Conservation (phyloP, 2,797 vertebrate species). For the Amblyopsis hoosieri region DNA sequence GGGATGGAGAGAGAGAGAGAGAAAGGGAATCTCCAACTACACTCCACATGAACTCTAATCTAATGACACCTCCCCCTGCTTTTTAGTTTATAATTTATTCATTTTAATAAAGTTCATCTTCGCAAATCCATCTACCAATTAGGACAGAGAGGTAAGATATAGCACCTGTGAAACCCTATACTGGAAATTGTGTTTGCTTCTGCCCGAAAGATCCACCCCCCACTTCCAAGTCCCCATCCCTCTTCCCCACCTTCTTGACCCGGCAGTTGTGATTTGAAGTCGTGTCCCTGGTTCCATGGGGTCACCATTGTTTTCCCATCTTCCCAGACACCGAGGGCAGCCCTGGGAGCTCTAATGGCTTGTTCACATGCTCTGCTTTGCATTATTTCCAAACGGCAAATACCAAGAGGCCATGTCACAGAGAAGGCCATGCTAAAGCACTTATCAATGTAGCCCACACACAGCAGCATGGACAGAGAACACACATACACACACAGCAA, state of each 20-base stretch:
- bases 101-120: slow-evolving; percentile 58
- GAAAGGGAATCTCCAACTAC: slow-evolving; percentile 1
- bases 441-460: slow-evolving; percentile 54
- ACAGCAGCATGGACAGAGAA: slow-evolving; percentile 25
- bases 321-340: slow-evolving; percentile 36
- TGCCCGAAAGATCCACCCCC: no score
- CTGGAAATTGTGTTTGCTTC: slow-evolving; percentile 22
- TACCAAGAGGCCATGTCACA: slow-evolving; percentile 56
- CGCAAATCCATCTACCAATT: slow-evolving; percentile 47
- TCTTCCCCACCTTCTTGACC: slow-evolving; percentile 10
- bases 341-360: slow-evolving; percentile 60
- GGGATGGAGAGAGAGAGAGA: slow-evolving; percentile 5
- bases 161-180: slow-evolving; percentile 39
- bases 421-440: slow-evolving; percentile 48
- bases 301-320: slow-evolving; percentile 57
- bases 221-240: not conserved
- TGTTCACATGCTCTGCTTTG: slow-evolving; percentile 57
- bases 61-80: slow-evolving; percentile 8
- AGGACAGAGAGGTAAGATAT: slow-evolving; percentile 36
- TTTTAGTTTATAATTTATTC: slow-evolving; percentile 61
- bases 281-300: slow-evolving; percentile 32
- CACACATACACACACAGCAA: slow-evolving; percentile 21
- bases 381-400: slow-evolving; percentile 63
- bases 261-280: slow-evolving; percentile 21
- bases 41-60: slow-evolving; percentile 38